Evolutionary conservation across 2,797 vertebrate genomes (phyloP).

Genomic region (Chelonia mydas): DNA sequence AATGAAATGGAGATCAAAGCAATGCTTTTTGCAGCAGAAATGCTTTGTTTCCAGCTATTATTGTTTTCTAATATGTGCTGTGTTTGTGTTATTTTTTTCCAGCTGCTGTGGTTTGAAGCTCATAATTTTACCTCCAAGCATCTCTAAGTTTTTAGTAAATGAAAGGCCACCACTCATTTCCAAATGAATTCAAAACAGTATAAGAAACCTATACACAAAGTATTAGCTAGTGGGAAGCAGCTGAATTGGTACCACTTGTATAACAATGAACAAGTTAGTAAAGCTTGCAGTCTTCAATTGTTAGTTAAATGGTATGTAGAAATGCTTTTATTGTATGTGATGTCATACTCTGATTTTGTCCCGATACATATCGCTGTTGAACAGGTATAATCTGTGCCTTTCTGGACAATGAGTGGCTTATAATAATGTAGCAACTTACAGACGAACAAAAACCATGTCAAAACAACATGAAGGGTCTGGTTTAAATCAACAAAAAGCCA

Average conservation of each 20-base stretch:
- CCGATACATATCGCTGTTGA: background rate
- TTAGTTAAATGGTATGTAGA: slow-evolving; percentile 25
- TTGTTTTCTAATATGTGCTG: background rate
- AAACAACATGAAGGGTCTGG: background rate
- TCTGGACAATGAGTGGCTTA: slow-evolving; percentile 25
- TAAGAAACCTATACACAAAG: background rate
- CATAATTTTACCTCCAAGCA: background rate
- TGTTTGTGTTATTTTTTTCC: background rate
- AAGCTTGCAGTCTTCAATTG: slow-evolving; percentile 20
- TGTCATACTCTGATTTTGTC: slow-evolving; percentile 28
- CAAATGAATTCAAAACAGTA: background rate
- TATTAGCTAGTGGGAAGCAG: slow-evolving; percentile 4
- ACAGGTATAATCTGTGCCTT: slow-evolving; percentile 13
- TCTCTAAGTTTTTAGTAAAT: background rate
- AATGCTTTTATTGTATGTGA: slow-evolving; percentile 36
- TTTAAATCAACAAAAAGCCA: slow-evolving; percentile 59
- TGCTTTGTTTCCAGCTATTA: background rate
- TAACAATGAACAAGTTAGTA: background rate
- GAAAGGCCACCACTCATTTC: background rate
- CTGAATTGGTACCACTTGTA: slow-evolving; percentile 26
- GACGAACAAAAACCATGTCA: background rate
- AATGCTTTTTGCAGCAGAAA: background rate
- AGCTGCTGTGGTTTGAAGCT: background rate
- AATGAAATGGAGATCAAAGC: background rate
- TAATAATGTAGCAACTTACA: slow-evolving; percentile 32